These are phyloP conservation scores for Thaumatotibia leucotreta DNA, from an alignment of 1,140 invertebrate genomes.

Conservation along the genomic window DNA sequence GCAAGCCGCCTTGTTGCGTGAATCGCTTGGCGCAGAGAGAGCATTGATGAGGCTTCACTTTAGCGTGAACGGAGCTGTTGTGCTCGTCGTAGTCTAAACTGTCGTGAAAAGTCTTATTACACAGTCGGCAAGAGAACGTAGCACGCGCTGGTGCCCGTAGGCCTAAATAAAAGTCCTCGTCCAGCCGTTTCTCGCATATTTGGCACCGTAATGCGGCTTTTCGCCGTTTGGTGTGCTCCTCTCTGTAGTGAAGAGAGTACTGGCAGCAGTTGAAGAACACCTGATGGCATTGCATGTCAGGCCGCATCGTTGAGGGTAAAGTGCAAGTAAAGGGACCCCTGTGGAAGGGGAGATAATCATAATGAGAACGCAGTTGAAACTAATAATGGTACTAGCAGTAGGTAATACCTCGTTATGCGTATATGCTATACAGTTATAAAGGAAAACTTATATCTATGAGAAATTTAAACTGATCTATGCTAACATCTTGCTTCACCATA, in stretches of 20 bases:
- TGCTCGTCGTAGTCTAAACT: constrained; percentile 68
- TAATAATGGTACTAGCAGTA: no score
- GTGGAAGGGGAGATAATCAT: constrained; percentile 8
- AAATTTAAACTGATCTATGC: not conserved
- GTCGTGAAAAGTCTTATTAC: constrained; percentile 67
- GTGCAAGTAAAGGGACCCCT: constrained; percentile 70
- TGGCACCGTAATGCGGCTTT: constrained; percentile 66
- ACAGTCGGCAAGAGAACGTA: constrained; percentile 56
- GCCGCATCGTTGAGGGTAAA: constrained; percentile 41
- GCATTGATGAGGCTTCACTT: constrained; percentile 68
- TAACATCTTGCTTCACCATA: not conserved
- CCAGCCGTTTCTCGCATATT: constrained; percentile 68
- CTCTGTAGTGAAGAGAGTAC: constrained; percentile 66
- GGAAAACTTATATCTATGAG: no score
- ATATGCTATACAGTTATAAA: no score
- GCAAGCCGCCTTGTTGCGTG: constrained; percentile 66
- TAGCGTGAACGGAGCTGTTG: constrained; percentile 70
- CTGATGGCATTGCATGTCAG: constrained; percentile 54
- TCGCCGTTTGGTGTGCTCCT: constrained; percentile 65
- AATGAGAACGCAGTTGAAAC: not conserved
- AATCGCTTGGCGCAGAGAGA: constrained; percentile 66
- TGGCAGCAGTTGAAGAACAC: constrained; percentile 71
- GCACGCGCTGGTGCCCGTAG: constrained; percentile 18
- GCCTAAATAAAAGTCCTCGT: constrained; percentile 38
- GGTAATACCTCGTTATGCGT: no score